These are phyloP conservation scores for Marcusenius ussheri DNA, from an alignment of 2,113 vertebrate species.

Conservation along the genomic window DNA sequence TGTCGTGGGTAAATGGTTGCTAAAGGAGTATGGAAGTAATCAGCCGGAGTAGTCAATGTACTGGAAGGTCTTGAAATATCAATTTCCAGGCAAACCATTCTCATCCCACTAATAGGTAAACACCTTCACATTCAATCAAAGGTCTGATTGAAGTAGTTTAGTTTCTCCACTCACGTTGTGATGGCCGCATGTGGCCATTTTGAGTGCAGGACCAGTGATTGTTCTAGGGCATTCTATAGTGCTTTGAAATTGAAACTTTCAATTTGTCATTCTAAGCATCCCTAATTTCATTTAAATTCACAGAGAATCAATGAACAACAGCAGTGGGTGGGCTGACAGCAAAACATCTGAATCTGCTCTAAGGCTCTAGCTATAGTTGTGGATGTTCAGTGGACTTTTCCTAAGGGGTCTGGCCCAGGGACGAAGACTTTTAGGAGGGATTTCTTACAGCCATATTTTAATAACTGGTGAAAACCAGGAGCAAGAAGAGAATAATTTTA, in stretches of 20 bases:
- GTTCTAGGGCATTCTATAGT: conserved; percentile 9
- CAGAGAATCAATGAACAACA: neutral
- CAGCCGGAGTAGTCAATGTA: neutral
- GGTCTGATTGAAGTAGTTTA: conserved; percentile 8
- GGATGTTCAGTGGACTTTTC: neutral
- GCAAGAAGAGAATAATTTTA: neutral
- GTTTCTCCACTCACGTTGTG: neutral
- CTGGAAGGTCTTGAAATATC: conserved; percentile 7
- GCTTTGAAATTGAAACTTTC: neutral
- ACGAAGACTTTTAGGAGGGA: neutral
- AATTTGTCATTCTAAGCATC: neutral
- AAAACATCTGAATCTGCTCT: neutral
- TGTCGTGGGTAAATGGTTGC: neutral
- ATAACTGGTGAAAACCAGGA: neutral
- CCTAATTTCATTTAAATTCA: neutral
- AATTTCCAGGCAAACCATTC: conserved; percentile 2
- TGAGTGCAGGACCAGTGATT: conserved; percentile 6
- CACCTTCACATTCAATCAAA: conserved; percentile 18
- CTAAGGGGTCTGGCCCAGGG: neutral
- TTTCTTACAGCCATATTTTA: conserved; percentile 1
- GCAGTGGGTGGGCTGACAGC: neutral
- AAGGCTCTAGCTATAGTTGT: neutral
- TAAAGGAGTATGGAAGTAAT: conserved; percentile 13
- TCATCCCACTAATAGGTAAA: conserved; percentile 4
- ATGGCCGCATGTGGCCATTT: neutral